Conservation (phyloP, 2,888 invertebrate genomes). For the Hipparchia semele region DNA sequence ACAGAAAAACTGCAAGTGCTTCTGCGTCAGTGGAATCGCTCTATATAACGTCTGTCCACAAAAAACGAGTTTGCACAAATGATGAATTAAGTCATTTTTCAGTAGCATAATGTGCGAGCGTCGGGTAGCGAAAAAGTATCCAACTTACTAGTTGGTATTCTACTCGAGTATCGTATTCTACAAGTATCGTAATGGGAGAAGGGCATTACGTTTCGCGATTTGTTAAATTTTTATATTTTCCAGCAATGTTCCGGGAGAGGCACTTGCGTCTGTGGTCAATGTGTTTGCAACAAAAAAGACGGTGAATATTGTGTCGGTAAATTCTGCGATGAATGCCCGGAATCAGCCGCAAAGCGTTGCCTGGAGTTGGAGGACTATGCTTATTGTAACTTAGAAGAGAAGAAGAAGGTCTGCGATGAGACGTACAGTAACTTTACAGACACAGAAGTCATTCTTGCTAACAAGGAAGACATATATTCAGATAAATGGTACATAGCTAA, state of each 20-base stretch:
- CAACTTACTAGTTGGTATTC: too few relatives aligned
- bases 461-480: conserved; percentile 54
- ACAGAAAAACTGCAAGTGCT: too few relatives aligned
- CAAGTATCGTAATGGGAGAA: too few relatives aligned
- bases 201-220: too few relatives aligned
- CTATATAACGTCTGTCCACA: too few relatives aligned
- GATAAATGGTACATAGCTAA: conserved; percentile 50
- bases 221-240: conserved; percentile 46
- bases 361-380: conserved; percentile 87
- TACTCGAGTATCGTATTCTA: too few relatives aligned
- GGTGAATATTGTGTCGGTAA: conserved; percentile 78
- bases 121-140: too few relatives aligned
- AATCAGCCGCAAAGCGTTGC: conserved; percentile 86
- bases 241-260: conserved; percentile 82
- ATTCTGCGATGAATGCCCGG: conserved; percentile 89
- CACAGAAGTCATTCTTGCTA: conserved; percentile 47
- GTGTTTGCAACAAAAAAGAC: conserved; percentile 80
- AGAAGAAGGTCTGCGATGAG: conserved; percentile 52
- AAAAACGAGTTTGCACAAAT: too few relatives aligned
- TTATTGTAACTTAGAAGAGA: conserved; percentile 76
- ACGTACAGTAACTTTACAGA: conserved; percentile 45
- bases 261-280: conserved; percentile 87
- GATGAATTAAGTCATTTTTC: too few relatives aligned
- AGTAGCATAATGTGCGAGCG: too few relatives aligned
- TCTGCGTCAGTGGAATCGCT: too few relatives aligned